Conservation (phyloP, 2,797 vertebrate species). For the Tenualosa ilisha region DNA sequence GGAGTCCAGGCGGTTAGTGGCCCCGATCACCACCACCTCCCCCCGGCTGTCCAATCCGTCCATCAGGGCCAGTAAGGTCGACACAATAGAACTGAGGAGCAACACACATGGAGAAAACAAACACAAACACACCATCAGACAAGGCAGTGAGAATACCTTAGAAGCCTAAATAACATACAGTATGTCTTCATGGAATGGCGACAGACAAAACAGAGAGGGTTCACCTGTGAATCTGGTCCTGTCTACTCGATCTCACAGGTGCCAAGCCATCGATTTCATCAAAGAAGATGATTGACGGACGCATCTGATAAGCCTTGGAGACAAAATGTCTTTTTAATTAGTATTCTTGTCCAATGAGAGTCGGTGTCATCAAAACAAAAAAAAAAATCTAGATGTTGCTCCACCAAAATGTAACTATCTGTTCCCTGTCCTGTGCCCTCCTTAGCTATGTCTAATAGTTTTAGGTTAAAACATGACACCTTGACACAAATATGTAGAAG, state of each 20-base stretch:
- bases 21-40: slow-evolving; percentile 97
- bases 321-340: not conserved
- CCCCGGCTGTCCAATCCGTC: slow-evolving; percentile 95
- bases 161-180: not conserved
- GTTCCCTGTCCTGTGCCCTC: too few species aligned
- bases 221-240: slow-evolving; percentile 99
- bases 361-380: too few species aligned
- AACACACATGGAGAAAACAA: not conserved
- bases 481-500: too few species aligned
- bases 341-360: not conserved
- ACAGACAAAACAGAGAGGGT: slow-evolving; percentile 13
- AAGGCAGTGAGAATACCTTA: not conserved
- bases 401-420: too few species aligned
- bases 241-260: slow-evolving; percentile 95
- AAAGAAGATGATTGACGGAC: slow-evolving; percentile 97
- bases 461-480: too few species aligned
- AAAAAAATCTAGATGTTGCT: too few species aligned
- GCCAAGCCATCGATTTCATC: slow-evolving; percentile 99
- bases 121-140: not conserved
- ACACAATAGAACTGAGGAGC: slow-evolving; percentile 90
- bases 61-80: slow-evolving; percentile 97
- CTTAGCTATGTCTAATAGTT: too few species aligned
- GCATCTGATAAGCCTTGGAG: slow-evolving; percentile 94
- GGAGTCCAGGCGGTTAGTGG: slow-evolving; percentile 97
- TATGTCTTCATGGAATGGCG: not conserved